Evolutionary conservation across 2,113 vertebrate species (phyloP).

Genomic region (Pandion haliaetus): DNA sequence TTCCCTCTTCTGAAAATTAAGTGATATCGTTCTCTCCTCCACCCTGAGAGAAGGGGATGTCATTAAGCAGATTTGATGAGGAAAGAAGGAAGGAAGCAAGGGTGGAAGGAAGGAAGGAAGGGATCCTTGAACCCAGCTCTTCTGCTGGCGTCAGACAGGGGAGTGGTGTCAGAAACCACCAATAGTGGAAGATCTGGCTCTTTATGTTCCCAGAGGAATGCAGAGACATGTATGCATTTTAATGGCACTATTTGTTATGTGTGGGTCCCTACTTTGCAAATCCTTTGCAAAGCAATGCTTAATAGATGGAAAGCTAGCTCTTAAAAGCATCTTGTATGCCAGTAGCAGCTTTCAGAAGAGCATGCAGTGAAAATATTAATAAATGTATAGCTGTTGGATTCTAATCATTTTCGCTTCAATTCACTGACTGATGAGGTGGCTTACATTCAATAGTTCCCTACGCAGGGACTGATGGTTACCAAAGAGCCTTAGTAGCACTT

Average conservation of each 20-base stretch:
- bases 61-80: neutral
- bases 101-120: neutral
- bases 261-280: conserved; percentile 37
- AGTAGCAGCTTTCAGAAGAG: conserved; percentile 20
- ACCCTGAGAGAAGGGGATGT: neutral
- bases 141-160: neutral
- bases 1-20: neutral
- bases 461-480: conserved; percentile 37
- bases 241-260: conserved; percentile 58
- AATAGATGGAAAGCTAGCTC: conserved; percentile 5
- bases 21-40: neutral
- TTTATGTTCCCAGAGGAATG: neutral
- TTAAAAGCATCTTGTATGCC: conserved; percentile 3
- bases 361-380: conserved; percentile 37
- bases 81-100: neutral
- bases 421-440: conserved; percentile 15
- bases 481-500: conserved; percentile 61
- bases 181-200: neutral
- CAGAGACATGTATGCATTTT: neutral
- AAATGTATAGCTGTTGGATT: conserved; percentile 23
- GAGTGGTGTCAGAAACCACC: neutral
- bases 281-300: neutral
- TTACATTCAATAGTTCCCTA: conserved; percentile 10
- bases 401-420: conserved; percentile 22
- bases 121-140: neutral